Evolutionary conservation across 2,888 invertebrate species (phyloP), one percentile per base, ranked within the genome.

Genomic region (Scelioninae gen. 1): DNA sequence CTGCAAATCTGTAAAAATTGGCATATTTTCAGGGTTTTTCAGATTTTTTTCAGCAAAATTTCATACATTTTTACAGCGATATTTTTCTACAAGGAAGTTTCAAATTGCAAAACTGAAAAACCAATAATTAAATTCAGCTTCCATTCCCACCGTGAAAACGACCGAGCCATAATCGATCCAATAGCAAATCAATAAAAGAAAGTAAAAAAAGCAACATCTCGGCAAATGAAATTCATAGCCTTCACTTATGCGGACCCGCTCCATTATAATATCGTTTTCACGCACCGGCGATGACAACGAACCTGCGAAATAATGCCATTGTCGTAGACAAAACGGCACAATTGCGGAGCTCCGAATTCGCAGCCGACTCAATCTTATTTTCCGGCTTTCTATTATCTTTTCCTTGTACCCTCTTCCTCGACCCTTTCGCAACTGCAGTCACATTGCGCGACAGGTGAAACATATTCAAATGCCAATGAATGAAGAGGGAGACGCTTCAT

Each of bases 401-500:
- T 75, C 69, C 75, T 78, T 53, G 68, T 72, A 65, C 82, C 76
- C 83, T 81, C 74, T 68, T 74, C 69, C 23, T 51, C 75, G 80
- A 81, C 78, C 84, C 82, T 82, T 82, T 79, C 16, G 53, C 40
- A 34, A 32, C 23, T 71, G 68, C 56, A 78, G 66, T 60, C 62
- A 38, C 82, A 53, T 62, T 31, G 76, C 69, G 15, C 51, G 83
- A 88, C 91, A 91, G 91, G 91, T 91, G 91, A 89, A 40, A 90
- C 91, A 88, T 88, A 91, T 91, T 91, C 88, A 90, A 91, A 91
- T 91, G 86, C 86, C 88, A 86, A 89, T 89, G 88, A 87, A 88
- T 86, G 81, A 77, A 85, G 87, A 85, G 87, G 87, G 86, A 85
- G 86, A 83, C 83, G 85, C 78, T 83, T 87, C 86, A 89, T 89